A percentile compares a stretch with the other conserved stretches of the same genome.
Evolutionary conservation across 1,140 invertebrate genomes (phyloP).

Genomic region (Bradysia coprophila): DNA sequence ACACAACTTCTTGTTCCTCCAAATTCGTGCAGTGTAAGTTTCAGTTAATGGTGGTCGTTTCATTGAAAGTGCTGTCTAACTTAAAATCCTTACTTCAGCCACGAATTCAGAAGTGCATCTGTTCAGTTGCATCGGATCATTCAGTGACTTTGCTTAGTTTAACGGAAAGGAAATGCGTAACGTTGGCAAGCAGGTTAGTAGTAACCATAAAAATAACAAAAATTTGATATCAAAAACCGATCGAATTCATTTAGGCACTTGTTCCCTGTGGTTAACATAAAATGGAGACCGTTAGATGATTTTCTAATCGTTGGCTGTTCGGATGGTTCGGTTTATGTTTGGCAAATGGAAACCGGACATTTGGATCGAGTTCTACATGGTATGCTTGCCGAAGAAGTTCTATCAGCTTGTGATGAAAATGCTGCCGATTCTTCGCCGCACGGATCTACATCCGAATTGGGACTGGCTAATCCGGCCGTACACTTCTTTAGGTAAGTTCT

Average conservation of each 20-base stretch:
- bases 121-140: constrained; percentile 93
- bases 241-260: constrained; percentile 43
- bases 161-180: constrained; percentile 85
- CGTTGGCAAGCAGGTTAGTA: constrained; percentile 62
- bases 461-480: constrained; percentile 79
- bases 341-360: constrained; percentile 99
- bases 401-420: constrained; percentile 86
- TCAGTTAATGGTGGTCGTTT: neutral
- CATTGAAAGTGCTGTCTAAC: constrained; percentile 2
- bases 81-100: constrained; percentile 33
- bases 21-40: constrained; percentile 70
- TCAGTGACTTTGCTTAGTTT: constrained; percentile 88
- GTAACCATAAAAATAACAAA: neutral
- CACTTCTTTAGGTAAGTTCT: constrained; percentile 69
- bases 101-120: constrained; percentile 85
- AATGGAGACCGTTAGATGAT: constrained; percentile 94
- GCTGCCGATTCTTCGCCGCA: constrained; percentile 27
- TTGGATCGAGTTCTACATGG: constrained; percentile 88
- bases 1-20: constrained; percentile 84
- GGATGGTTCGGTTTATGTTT: constrained; percentile 95
- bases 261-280: constrained; percentile 89
- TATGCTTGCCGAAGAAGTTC: constrained; percentile 89
- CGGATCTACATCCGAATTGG: constrained; percentile 41
- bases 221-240: neutral
- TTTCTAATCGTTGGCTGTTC: constrained; percentile 97